phyloP scores from a whole-genome alignment of 2,888 invertebrate species.

The Parochlus steinenii region DNA sequence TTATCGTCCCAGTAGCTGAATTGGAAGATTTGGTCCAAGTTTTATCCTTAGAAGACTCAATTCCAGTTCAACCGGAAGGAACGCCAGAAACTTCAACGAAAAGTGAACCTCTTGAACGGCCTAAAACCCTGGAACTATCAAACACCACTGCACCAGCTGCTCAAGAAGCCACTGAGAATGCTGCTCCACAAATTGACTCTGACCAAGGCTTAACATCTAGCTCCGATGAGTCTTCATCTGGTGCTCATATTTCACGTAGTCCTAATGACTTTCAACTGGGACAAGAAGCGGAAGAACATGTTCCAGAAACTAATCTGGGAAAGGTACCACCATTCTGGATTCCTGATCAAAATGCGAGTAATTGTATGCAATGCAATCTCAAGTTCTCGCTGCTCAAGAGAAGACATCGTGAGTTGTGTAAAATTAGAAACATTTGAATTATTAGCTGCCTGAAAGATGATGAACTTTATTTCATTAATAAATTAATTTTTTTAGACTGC shows the following conservation, averaged over 20 bases:
- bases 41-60: slow-evolving; percentile 5
- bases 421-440: no score
- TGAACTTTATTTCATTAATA: no score
- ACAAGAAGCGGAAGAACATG: slow-evolving; percentile 5
- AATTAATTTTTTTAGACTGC: no score
- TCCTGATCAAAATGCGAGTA: slow-evolving; percentile 63
- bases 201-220: slow-evolving; percentile 9
- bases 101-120: slow-evolving; percentile 12
- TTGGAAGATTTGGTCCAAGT: slow-evolving; percentile 25
- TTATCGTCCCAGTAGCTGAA: slow-evolving; percentile 25
- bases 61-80: background rate
- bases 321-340: slow-evolving; percentile 73
- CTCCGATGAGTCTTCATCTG: slow-evolving; percentile 10
- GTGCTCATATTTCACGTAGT: slow-evolving; percentile 18
- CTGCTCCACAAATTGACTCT: background rate
- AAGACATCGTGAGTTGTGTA: no score
- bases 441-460: no score
- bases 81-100: slow-evolving; percentile 14
- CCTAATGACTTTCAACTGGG: slow-evolving; percentile 11
- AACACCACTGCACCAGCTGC: no score
- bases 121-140: slow-evolving; percentile 2
- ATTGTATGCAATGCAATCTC: slow-evolving; percentile 65
- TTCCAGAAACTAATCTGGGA: slow-evolving; percentile 33
- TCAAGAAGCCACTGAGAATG: slow-evolving; percentile 5
- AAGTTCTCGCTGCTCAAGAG: slow-evolving; percentile 69